Evolutionary conservation across 2,797 vertebrate genomes (phyloP), one percentile per base, ranked within the genome.

Genomic region (Sebastes elongatus): DNA sequence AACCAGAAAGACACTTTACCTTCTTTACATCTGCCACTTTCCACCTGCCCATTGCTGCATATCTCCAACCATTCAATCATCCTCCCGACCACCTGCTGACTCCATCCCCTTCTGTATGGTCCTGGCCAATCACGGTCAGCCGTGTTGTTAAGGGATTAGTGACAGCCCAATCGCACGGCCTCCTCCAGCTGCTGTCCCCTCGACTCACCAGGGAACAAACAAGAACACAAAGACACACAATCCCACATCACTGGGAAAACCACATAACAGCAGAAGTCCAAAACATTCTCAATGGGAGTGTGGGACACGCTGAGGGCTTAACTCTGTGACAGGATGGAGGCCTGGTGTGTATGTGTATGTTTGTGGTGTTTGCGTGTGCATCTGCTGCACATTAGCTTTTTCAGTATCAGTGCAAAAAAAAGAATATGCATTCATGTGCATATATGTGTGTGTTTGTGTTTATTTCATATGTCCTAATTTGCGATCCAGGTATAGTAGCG

Each of bases 61-160:
- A 81, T 84, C 71, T 83, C 67, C 79, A 87, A 78, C 70, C 73
- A 80, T 89, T 88, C 87, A 90, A 59, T 89, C 88, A 85, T 85
- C 69, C 66, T 62, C 74, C 66, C 49, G 52, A 82, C 91, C 91
- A 84, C 91, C 89, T 86, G 90, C 90, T 73, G 91, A 70, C 76
- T 88, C 73, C 81, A 85, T 89, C 79, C 82, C 77, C 65, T 70
- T 78, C 86, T 73, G 86, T 80, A 85, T 62, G 76, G 83, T 80
- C 82, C 46, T 35, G 76, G 85, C 93, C 95, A 95, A 95, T 95
- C 92, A 92, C 82, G 63, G 84, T 83, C 83, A 88, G 87, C 81
- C 35, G 18, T 93, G 93, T 96, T 90, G 94, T 96, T 96, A 95
- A 94, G 89, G 95, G 96, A 96, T 96, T 96, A 96, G 90, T 87